These are phyloP conservation scores for Diplodus sargus DNA, from an alignment of 2,797 vertebrate genomes.

Conservation along the genomic window DNA sequence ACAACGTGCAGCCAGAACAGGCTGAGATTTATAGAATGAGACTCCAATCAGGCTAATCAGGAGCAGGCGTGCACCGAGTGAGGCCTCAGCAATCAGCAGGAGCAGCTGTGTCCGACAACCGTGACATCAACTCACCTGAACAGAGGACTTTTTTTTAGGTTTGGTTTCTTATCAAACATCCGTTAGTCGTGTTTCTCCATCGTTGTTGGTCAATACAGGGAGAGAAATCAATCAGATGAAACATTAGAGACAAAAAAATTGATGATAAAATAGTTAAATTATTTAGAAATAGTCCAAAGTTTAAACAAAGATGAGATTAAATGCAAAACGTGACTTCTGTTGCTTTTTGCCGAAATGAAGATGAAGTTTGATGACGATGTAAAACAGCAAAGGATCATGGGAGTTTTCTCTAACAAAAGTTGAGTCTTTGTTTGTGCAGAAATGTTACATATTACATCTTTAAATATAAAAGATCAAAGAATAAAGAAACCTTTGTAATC, in stretches of 20 bases:
- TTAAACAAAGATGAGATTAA: background rate
- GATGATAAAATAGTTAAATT: background rate
- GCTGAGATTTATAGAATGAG: background rate
- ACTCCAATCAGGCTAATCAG: conserved; percentile 4
- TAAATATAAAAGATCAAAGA: background rate
- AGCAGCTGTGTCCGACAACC: conserved; percentile 32
- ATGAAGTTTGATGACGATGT: no score
- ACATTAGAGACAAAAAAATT: background rate
- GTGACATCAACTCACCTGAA: conserved; percentile 23
- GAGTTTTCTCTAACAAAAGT: no score
- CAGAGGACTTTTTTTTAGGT: background rate
- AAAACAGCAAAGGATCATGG: no score
- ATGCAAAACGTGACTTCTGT: no score
- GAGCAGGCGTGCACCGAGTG: conserved; percentile 17
- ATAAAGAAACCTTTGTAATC: no score
- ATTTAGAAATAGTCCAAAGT: background rate
- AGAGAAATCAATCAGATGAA: background rate
- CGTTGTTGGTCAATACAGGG: background rate
- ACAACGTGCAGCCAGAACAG: background rate
- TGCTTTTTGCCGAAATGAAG: no score
- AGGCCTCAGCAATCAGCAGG: conserved; percentile 12
- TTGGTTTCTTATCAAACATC: background rate
- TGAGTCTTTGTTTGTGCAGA: no score
- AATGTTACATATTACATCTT: no score
- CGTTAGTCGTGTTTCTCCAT: background rate